Evolutionary conservation across 2,797 vertebrate species (phyloP), one percentile per base, ranked within the genome.

Genomic region (Eulemur coronatus): DNA sequence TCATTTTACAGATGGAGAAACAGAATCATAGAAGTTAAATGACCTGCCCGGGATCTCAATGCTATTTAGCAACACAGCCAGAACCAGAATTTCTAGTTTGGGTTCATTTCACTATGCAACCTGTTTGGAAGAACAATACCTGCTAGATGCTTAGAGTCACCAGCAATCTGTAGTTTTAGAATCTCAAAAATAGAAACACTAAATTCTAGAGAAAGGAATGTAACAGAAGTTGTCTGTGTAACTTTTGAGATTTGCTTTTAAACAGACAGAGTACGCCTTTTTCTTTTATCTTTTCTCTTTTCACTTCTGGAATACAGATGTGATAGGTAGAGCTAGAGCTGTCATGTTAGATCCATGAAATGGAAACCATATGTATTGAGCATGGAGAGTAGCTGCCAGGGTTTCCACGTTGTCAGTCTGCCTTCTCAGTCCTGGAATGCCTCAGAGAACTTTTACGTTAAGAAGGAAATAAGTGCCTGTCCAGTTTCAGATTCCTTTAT

Each of bases 1-100:
- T 91, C 18, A 50, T 55, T 96, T 72, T 84, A 63, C 35, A 80
- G 52, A 41, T 89, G 35, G 13, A 84, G 48, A 94, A 96, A 81
- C 55, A 91, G 46, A 94, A 95, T 69, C 46, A 30, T 24, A 69
- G 80, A 88, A 57, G 4, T 67, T 35, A 84, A 95, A 70, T 11
- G 33, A 70, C 22, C n/a, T 95, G 28, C 41, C 26, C 33, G 24
- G 24, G 35, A 46, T 73, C 38, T 76, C 2, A 18, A 67, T 48
- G 50, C 43, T 85, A 35, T 26, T 84, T 84, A 72, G 46, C 12
- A 91, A 57, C 15, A 52, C 0, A 65, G 22, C 22, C 43, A 93
- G 38, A 85, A 87, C 38, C 43, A 82, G 46, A 65, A 79, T 86
- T 73, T 88, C 50, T 90, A 79, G 15, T 82, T 35, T 38, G 33